Evolutionary conservation across 1,140 invertebrate species (phyloP).

Genomic region (Drosophila lowei): DNA sequence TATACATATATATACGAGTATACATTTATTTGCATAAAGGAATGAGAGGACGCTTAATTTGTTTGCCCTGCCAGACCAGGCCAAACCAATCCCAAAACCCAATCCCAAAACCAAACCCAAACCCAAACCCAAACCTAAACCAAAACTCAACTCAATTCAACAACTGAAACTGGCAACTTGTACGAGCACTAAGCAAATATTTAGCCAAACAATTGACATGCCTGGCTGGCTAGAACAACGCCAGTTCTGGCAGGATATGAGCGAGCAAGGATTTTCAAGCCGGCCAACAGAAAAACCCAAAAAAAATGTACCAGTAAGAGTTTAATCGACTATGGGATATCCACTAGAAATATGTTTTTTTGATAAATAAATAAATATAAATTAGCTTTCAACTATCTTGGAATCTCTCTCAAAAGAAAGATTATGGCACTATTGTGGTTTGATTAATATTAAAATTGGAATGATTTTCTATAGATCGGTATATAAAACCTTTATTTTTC

Average conservation of each 20-base stretch:
- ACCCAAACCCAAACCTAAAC: too few relatives aligned
- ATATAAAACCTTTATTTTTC: too few relatives aligned
- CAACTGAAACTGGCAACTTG: conserved; percentile 76
- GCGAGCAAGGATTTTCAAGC: conserved; percentile 63
- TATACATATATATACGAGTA: conserved; percentile 37
- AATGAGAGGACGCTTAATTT: conserved; percentile 64
- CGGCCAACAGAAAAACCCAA: conserved; percentile 33
- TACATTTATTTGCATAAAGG: conserved; percentile 72
- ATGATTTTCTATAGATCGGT: too few relatives aligned
- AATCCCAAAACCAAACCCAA: conserved; percentile 19
- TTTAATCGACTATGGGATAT: not conserved
- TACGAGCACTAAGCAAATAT: conserved; percentile 73
- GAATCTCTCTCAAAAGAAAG: too few relatives aligned
- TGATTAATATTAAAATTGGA: too few relatives aligned
- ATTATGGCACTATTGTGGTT: too few relatives aligned
- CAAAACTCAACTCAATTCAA: conserved; percentile 41
- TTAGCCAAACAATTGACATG: conserved; percentile 79
- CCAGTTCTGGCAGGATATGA: conserved; percentile 66
- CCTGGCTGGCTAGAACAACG: conserved; percentile 66
- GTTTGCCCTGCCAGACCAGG: conserved; percentile 65
- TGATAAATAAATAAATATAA: too few relatives aligned
- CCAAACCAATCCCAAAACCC: conserved; percentile 26
- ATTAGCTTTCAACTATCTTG: too few relatives aligned
- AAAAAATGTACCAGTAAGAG: not conserved
- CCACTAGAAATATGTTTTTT: too few relatives aligned